Evolutionary conservation across 2,888 invertebrate genomes (phyloP).

Genomic region (Cancer borealis): DNA sequence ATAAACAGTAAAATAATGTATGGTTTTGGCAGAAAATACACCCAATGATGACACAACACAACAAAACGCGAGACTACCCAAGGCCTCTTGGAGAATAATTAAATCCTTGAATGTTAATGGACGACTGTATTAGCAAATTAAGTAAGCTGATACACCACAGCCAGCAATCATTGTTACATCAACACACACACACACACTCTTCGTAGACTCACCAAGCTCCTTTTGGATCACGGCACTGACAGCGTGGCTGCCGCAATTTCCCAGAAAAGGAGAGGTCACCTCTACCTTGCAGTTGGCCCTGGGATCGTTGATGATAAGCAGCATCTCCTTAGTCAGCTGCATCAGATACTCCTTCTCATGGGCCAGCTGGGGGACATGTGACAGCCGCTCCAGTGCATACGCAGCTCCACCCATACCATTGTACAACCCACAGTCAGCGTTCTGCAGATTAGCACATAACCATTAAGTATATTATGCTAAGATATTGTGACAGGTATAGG

Average conservation of each 20-base stretch:
- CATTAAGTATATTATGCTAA: too few species aligned
- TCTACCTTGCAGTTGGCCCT: constrained; percentile 81
- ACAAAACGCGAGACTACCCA: too few species aligned
- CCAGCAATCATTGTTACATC: background rate
- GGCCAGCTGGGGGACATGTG: constrained; percentile 82
- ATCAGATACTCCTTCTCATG: constrained; percentile 79
- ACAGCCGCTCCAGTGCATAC: constrained; percentile 88
- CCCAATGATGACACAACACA: too few species aligned
- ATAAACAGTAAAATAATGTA: too few species aligned
- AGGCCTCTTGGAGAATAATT: too few species aligned
- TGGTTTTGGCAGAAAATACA: too few species aligned
- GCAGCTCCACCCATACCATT: constrained; percentile 87
- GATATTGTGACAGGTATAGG: too few species aligned
- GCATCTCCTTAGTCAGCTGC: constrained; percentile 80
- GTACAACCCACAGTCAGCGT: constrained; percentile 85
- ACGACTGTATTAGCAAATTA: too few species aligned
- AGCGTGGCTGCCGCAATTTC: constrained; percentile 89
- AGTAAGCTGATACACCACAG: background rate
- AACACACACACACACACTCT: background rate
- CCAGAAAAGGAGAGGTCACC: constrained; percentile 87
- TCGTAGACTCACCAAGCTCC: constrained; percentile 81
- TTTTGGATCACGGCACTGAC: constrained; percentile 85
- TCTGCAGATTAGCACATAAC: constrained; percentile 54
- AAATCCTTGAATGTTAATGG: too few species aligned
- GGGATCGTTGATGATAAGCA: background rate